A percentile compares a stretch with the other conserved stretches of the same genome.
Conservation (phyloP, 2,888 invertebrate species). For the Lepidocyrtoides sp. region DNA sequence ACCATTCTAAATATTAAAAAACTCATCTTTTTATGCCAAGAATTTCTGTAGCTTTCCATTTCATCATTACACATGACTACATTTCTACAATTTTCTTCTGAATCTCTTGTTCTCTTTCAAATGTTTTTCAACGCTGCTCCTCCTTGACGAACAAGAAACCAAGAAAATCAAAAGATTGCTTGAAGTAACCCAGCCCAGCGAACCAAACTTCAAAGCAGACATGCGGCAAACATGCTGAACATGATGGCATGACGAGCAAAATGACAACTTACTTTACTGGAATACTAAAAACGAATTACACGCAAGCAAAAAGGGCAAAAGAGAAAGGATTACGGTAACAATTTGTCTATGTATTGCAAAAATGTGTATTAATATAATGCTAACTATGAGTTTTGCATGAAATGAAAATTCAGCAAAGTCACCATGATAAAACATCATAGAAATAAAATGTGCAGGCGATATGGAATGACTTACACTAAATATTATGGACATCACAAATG, state of each 20-base stretch:
- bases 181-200: slow-evolving; percentile 5
- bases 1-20: background rate
- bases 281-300: background rate
- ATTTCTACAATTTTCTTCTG: background rate
- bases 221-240: slow-evolving; percentile 2
- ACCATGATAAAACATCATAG: background rate
- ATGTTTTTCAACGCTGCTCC: background rate
- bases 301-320: too few relatives aligned
- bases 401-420: background rate
- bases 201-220: slow-evolving; percentile 18
- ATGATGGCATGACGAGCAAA: slow-evolving; percentile 2
- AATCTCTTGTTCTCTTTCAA: background rate
- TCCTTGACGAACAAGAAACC: background rate
- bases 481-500: too few relatives aligned
- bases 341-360: background rate
- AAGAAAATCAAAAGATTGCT: background rate
- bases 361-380: background rate
- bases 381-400: background rate
- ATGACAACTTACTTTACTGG: background rate
- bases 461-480: too few relatives aligned
- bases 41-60: slow-evolving; percentile 14
- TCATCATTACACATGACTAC: slow-evolving; percentile 26
- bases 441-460: background rate
- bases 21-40: background rate
- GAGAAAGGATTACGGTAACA: background rate